Evolutionary conservation across 2,888 invertebrate species (phyloP), one percentile per base, ranked within the genome.

Genomic region (Mimachlamys varia): DNA sequence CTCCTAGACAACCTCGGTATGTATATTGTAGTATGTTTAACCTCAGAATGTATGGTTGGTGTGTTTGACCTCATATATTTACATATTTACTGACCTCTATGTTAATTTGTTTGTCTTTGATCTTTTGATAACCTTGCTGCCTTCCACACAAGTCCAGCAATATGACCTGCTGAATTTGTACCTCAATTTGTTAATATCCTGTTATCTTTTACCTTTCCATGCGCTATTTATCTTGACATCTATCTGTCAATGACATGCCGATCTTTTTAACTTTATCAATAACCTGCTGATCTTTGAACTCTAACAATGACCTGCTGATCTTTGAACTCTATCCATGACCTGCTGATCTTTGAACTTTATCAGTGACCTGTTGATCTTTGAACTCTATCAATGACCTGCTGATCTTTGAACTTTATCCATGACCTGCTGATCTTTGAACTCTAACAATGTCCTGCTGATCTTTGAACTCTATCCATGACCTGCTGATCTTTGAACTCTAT

Each of bases 1-100:
- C 97, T 99, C 94, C 97, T 98, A 91, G 98, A 99, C 96, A 98
- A 98, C 94, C 97, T 98, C 92, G 98, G 98, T 97, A 96, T 88
- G 90, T 53, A 13, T 19, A 1, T 19, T 44, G n/a, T 44, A 7
- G 44, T 44, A 7, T 44, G 44, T 7, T 44, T 3, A 44, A 3
- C 7, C 44, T 44, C 3, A n/a, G n/a, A n/a, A n/a, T 88, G 90
- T 53, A 13, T 19, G 0, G 27, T 44, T 44, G 44, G 44, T 44
- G 44, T 44, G 44, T 7, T 44, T 3, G 7, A 3, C 7, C 44
- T 44, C 3, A n/a, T n/a, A n/a, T n/a, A n/a, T n/a, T n/a, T 44
- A 44, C 44, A 44, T 44, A 7, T 44, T 5, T 7, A 44, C 7
- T 44, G 44, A 7, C 44, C 3, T 44, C 44, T 7, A 44, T 44